These are phyloP conservation scores for Apocheima hispidaria DNA, from an alignment of 2,888 invertebrate species.

Conservation along the genomic window DNA sequence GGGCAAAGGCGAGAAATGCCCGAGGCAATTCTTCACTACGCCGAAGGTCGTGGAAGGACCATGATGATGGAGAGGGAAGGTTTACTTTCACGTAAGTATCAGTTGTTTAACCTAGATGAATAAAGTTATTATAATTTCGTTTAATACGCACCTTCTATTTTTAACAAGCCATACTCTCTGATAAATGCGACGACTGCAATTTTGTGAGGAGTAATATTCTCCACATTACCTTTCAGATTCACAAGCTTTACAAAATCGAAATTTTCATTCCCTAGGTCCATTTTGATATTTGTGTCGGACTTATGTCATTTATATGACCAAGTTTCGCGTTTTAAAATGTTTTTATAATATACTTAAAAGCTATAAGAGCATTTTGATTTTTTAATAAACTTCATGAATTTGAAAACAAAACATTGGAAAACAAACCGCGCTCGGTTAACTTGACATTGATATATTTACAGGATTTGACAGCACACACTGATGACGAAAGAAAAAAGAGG, in stretches of 20 bases:
- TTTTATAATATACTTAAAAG: too few species aligned
- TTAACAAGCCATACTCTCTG: constrained; percentile 90
- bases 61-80: too few species aligned
- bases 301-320: too few species aligned
- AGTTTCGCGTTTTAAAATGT: too few species aligned
- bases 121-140: neutral
- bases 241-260: constrained; percentile 73
- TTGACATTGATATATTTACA: too few species aligned
- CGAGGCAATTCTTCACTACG: too few species aligned
- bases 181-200: constrained; percentile 91
- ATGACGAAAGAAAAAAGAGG: too few species aligned
- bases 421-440: neutral
- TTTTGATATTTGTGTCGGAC: constrained; percentile 38
- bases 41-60: too few species aligned
- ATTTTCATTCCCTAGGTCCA: constrained; percentile 72
- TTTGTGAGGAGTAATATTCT: constrained; percentile 92
- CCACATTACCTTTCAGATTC: constrained; percentile 79
- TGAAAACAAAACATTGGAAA: neutral
- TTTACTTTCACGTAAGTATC: too few species aligned
- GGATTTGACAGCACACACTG: too few species aligned
- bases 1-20: too few species aligned
- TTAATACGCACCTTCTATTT: constrained; percentile 73
- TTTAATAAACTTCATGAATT: neutral
- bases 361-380: neutral
- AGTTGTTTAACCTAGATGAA: neutral